Conservation (phyloP, 2,888 invertebrate species). For the Capitulum mitella region DNA sequence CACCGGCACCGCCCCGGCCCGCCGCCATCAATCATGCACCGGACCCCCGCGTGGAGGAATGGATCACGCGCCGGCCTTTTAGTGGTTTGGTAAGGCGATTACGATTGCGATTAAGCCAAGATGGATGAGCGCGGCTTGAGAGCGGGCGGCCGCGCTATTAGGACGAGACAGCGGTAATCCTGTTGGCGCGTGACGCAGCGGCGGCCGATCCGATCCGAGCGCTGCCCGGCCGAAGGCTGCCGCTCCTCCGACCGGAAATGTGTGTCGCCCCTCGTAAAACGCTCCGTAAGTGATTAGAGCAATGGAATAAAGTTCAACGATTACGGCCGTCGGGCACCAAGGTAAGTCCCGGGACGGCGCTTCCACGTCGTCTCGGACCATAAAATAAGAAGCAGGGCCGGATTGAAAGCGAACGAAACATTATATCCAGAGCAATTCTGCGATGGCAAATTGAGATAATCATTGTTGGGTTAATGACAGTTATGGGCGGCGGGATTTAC, state of each 20-base stretch:
- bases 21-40: background rate
- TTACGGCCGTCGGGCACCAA: background rate
- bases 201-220: background rate
- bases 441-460: constrained; percentile 13
- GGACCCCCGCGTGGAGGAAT: background rate
- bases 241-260: background rate
- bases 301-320: constrained; percentile 16
- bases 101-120: constrained; percentile 20
- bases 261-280: background rate
- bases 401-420: constrained; percentile 2
- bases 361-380: background rate
- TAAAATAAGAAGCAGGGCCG: constrained; percentile 8
- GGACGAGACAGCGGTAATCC: background rate
- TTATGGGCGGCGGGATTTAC: constrained; percentile 5
- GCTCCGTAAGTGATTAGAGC: constrained; percentile 22
- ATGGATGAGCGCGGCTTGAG: constrained; percentile 1
- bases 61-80: background rate
- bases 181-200: background rate
- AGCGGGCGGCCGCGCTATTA: background rate
- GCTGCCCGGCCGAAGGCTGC: background rate
- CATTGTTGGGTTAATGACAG: constrained; percentile 22
- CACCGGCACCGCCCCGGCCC: background rate
- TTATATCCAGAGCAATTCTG: constrained; percentile 21
- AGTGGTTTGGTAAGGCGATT: constrained; percentile 22
- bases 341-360: background rate